Base-by-base conservation (phyloP, 2,888 invertebrate genomes). In the Diachrysia chrysitis region DNA sequence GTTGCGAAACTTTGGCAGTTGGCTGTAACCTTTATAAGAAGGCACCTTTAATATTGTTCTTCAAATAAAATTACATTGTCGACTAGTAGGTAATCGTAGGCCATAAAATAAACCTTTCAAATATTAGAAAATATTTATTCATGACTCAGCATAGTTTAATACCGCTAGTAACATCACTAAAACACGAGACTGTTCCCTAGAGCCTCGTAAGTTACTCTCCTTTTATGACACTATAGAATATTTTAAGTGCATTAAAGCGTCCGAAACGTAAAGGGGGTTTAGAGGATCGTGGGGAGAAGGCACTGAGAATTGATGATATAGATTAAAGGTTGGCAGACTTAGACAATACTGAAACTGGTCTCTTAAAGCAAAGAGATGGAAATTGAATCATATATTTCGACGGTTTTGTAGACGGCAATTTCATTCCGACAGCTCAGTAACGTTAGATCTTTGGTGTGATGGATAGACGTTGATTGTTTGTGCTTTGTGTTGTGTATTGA, bases 171-270 rank as follows among this genome's bases (percentile, higher is more conserved):
- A 77, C 79, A 77, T 79, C 82, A 81, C 82, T 82, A 77, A 71
- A 78, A 81, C 72, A 69, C 63, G 63, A 68, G 73, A 79, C 63
- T 73, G 81, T 82, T 87, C 92, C 88, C 74, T 42, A 56, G 88
- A 78, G 90, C 75, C 79, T 79, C 90, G 87, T 93, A 92, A 90
- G 85, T 93, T 88, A 90, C 83, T 81, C 85, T 84, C 84, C 86
- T 92, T 93, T 92, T 93, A 93, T 92, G 91, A 90, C 88, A 90
- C 88, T 89, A 88, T 91, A 87, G 91, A 93, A 93, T 93, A 93
- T 92, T 92, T 92, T 91, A 91, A 93, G 89, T 90, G 89, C 90
- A 90, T 89, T 89, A 89, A 88, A 87, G 84, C 87, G 76, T 77
- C 83, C 82, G 73, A 81, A 83, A 79, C 67, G 69, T 75, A 72